Base-by-base conservation (phyloP, 2,888 invertebrate genomes). In the Yponomeuta evonymella region DNA sequence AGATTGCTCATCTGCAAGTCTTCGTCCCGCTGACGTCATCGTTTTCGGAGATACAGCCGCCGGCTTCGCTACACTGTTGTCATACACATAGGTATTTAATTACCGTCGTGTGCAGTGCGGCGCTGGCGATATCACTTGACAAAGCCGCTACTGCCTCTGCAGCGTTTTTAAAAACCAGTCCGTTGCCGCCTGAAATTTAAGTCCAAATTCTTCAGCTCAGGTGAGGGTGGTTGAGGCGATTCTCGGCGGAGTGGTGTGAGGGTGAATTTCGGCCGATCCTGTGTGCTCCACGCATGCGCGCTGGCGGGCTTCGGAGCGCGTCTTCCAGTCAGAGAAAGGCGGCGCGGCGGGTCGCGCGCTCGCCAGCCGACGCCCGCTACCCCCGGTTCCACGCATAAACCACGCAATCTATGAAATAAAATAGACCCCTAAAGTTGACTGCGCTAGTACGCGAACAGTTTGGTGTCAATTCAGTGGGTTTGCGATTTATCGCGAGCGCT, bases 271-370 rank as follows among this genome's bases (percentile, higher is more conserved):
- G 85, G 87, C 85, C 89, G 87, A 89, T 91, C 89, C 90, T 90
- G 86, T 77, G 79, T 81, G 78, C 78, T 83, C 73, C 79, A 84
- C 90, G 89, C 90, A 76, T 90, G 91, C 91, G 91, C 88, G 80
- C 83, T 83, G 82, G 82, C 77, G 77, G 76, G 75, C 81, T 80
- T 79, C 76, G 77, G 81, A 85, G 79, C 83, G 82, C 81, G 81
- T 79, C 71, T 79, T 83, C 85, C 86, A 88, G 86, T 89, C 83
- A 85, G 83, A 88, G 82, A 81, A 79, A 84, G 91, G 85, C 93
- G 93, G 86, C 93, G 93, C 82, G 94, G 92, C 83, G 91, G 90
- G 77, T 93, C 87, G 87, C 93, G 92, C 85, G 94, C 88, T 82
- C 93, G 93, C 89, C 93, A 84, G 93, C 93, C 81, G 80, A 84